Evolutionary conservation across 2,888 invertebrate genomes (phyloP), one percentile per base, ranked within the genome.

Genomic region (Campoplex nolae): DNA sequence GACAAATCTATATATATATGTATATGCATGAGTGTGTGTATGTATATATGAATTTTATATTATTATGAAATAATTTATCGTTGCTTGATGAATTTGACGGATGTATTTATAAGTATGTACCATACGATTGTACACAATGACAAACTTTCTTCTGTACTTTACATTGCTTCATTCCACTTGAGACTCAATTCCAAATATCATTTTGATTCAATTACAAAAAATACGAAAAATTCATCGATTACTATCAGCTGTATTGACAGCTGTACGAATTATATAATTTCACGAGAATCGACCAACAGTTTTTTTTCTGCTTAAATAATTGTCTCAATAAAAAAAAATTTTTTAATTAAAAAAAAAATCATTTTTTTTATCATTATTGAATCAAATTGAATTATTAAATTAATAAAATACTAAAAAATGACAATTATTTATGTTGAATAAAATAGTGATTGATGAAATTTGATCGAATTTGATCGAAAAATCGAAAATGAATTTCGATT

Each of bases 11-110:
- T 23, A 23, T n/a, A 28, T 28, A 56, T 28, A 23, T 11, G 23
- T 28, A 11, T 28, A 28, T 56, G 23, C 28, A 18, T 16, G 18
- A 8, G 9, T 38, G 38, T 23, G 23, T 23, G 23, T 23, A 23
- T 23, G 23, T 23, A 23, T 23, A 23, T 23, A 23, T 23, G 0
- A 8, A 42, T 45, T 45, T 45, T 45, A 45, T 56, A 58, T 58
- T 38, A 58, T 28, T 58, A 58, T 28, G 58, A 58, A 58, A 58
- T 58, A 58, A 58, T 58, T 58, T 58, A 58, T 58, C 58, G 58
- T 58, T 58, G 28, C 58, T 32, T 58, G 58, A 58, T 58, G 58
- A 58, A 58, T 58, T 58, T 28, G 58, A 58, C 58, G 58, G 58
- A 58, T 58, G 58, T 58, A 58, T 58, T 58, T 58, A 58, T 58